Evolutionary conservation across 2,797 vertebrate species (phyloP), one percentile per base, ranked within the genome.

Genomic region (Pyrrhura leucotis): DNA sequence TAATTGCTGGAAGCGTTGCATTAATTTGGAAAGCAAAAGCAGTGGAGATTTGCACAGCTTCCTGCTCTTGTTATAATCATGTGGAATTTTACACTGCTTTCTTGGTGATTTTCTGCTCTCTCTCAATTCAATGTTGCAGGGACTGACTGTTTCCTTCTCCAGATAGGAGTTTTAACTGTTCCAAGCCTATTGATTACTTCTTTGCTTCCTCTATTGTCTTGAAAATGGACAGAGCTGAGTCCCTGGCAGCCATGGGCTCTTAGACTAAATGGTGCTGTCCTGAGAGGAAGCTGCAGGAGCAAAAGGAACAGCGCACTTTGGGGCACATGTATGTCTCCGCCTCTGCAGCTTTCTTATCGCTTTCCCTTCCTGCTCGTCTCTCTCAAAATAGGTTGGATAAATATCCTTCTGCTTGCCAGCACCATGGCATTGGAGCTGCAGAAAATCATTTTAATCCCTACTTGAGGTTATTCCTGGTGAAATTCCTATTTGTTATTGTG

Each of bases 301-400:
- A 77, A 56, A 54, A 93, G 90, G 93, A 95, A 40, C 65, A 35
- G 28, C 6, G 0, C 33, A 22, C 68, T 91, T 20, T 0, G 15
- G 61, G 74, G 54, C 59, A n/a, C 67, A 56, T 3, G 69, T 25
- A 47, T 1, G 8, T 71, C 89, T 81, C 72, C 0, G 15, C 65
- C 88, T 94, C 73, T 61, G 48, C 72, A 61, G 80, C 74, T 69
- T 56, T 45, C 83, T 93, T 94, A 93, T 92, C 81, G 10, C 63
- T 74, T 85, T 94, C 82, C 81, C 69, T 97, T 97, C 94, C 96
- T 95, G 90, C 90, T 89, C 0, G 0, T 81, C 79, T 47, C 77
- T 91, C 91, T 96, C 89, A 82, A 91, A 96, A 97, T 89, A 97
- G 87, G 69, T 28, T 92, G 93, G 79, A 71, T 90, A 97, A 97